Conservation (phyloP, 2,888 invertebrate genomes). For the Sinodicranocentrus sp. region DNA sequence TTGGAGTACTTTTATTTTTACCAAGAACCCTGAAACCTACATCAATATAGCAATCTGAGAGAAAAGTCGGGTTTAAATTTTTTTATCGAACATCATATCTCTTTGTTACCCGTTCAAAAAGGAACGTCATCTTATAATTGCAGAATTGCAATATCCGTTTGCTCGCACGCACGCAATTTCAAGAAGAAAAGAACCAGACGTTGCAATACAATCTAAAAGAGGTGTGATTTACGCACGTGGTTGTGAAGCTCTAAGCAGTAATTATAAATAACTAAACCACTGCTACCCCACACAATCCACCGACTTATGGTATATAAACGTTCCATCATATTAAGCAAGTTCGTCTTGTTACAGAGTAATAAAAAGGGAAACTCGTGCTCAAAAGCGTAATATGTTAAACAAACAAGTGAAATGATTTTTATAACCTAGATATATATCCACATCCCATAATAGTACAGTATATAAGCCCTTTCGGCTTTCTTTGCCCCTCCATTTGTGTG, state of each 20-base stretch:
- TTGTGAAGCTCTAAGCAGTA: neutral
- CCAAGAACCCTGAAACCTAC: too few relatives aligned
- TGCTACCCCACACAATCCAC: too few relatives aligned
- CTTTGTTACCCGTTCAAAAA: neutral
- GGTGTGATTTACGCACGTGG: constrained; percentile 28
- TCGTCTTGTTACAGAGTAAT: too few relatives aligned
- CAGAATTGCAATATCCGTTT: too few relatives aligned
- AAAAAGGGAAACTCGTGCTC: neutral
- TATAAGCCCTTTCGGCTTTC: neutral
- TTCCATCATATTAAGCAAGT: too few relatives aligned
- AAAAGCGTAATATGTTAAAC: neutral
- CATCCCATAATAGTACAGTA: neutral
- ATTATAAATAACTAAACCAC: constrained; percentile 4
- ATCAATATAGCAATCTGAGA: neutral
- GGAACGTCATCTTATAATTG: too few relatives aligned
- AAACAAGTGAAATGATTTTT: neutral
- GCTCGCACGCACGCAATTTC: neutral
- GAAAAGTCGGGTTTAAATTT: neutral
- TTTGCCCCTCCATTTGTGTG: constrained; percentile 10
- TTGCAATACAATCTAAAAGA: neutral
- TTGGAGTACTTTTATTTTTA: constrained; percentile 47
- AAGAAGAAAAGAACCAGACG: neutral
- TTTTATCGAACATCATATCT: neutral
- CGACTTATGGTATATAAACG: too few relatives aligned
- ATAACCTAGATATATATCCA: neutral